phyloP scores from a whole-genome alignment of 2,797 vertebrate genomes.

The Diglossa cyanea region DNA sequence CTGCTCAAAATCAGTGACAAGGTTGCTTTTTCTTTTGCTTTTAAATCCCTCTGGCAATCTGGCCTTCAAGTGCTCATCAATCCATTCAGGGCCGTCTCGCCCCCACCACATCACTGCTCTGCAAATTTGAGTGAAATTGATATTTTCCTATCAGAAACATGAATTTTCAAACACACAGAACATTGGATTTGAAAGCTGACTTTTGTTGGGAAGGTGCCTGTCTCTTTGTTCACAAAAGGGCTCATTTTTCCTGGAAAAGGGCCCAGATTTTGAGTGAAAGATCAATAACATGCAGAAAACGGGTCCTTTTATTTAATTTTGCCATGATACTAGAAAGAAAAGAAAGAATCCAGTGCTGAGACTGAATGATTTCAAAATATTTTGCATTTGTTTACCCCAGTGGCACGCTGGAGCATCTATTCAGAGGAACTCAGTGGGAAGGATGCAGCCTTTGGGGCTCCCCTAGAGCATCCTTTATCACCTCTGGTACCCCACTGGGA shows the following conservation, averaged over 20 bases:
- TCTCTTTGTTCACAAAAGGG: constrained; percentile 61
- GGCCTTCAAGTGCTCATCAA: constrained; percentile 5
- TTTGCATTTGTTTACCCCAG: constrained; percentile 40
- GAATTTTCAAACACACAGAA: constrained; percentile 45
- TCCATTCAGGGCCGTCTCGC: not conserved
- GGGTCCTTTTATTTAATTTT: constrained; percentile 45
- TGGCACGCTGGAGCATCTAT: not conserved
- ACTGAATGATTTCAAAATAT: constrained; percentile 48
- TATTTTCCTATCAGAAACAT: constrained; percentile 54
- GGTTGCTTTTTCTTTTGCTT: not conserved
- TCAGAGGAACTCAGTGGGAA: not conserved
- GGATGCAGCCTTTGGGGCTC: not conserved
- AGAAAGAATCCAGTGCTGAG: constrained; percentile 2
- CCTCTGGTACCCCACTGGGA: not conserved
- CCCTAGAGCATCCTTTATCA: not conserved
- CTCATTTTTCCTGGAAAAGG: constrained; percentile 66
- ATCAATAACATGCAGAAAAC: constrained; percentile 44
- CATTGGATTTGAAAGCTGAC: constrained; percentile 52
- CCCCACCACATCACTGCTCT: not conserved
- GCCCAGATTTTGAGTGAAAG: constrained; percentile 68
- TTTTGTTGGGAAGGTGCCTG: constrained; percentile 61
- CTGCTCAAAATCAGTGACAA: not conserved
- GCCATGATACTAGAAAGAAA: constrained; percentile 7
- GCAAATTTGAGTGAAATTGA: constrained; percentile 50
- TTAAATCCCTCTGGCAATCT: not conserved